Percentiles rank a stretch among this genome's conserved stretches.
phyloP scores from a whole-genome alignment of 2,113 vertebrate genomes.

The Leptodactylus fuscus region DNA sequence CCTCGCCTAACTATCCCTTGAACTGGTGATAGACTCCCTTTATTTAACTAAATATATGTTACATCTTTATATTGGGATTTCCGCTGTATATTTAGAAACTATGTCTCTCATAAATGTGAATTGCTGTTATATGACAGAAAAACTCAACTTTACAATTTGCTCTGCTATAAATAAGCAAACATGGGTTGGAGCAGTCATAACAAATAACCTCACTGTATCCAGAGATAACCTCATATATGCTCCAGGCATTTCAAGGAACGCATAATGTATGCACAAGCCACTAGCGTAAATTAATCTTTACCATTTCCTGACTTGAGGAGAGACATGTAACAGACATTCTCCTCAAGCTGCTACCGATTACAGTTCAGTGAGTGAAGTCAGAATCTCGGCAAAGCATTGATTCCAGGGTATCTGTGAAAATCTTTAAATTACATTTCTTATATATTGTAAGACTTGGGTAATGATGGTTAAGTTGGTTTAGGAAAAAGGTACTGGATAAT shows the following conservation, averaged over 20 bases:
- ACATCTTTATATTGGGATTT: neutral
- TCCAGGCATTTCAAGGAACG: slow-evolving; percentile 48
- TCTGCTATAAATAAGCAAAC: slow-evolving; percentile 53
- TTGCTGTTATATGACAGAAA: slow-evolving; percentile 37
- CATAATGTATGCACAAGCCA: slow-evolving; percentile 54
- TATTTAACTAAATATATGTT: neutral
- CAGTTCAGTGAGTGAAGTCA: slow-evolving; percentile 47
- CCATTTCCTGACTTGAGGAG: slow-evolving; percentile 40
- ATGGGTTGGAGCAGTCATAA: slow-evolving; percentile 47
- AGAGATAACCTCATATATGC: slow-evolving; percentile 46
- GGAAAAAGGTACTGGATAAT: slow-evolving; percentile 21
- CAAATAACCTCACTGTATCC: slow-evolving; percentile 46
- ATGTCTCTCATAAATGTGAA: slow-evolving; percentile 10
- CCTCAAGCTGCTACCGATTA: slow-evolving; percentile 29
- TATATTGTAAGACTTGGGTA: slow-evolving; percentile 10
- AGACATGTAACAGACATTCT: slow-evolving; percentile 45
- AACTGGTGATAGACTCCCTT: too few species aligned
- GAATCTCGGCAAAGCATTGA: slow-evolving; percentile 4
- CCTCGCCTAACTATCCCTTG: too few species aligned
- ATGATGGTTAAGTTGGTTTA: slow-evolving; percentile 27
- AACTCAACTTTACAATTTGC: slow-evolving; percentile 34
- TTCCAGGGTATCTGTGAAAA: slow-evolving; percentile 16
- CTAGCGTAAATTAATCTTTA: slow-evolving; percentile 57
- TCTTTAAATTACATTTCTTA: slow-evolving; percentile 29
- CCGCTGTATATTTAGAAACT: neutral